Percentiles rank a stretch among this genome's conserved stretches.
phyloP scores from a whole-genome alignment of 2,113 vertebrate species.

The Ascaphus truei region DNA sequence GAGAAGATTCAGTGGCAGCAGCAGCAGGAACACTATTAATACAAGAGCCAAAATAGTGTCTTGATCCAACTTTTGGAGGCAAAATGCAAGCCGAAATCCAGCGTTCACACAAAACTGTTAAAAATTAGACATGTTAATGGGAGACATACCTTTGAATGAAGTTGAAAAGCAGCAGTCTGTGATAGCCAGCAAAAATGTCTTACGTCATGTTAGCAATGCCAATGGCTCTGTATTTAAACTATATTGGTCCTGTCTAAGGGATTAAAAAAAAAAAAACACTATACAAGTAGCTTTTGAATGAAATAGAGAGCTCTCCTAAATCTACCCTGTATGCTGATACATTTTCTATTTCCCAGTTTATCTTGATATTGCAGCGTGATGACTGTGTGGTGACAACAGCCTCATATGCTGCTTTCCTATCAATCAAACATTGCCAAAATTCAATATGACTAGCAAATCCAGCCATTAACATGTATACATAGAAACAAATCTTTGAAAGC shows the following conservation, averaged over 20 bases:
- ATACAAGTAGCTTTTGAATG: neutral
- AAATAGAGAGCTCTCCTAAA: neutral
- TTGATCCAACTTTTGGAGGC: neutral
- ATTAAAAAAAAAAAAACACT: too few species aligned
- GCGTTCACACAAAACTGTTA: neutral
- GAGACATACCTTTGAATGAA: neutral
- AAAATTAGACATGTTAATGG: neutral
- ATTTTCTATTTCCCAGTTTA: neutral
- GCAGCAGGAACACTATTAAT: neutral
- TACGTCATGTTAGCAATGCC: neutral
- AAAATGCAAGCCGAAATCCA: neutral
- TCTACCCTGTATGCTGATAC: neutral
- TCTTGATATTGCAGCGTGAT: too few species aligned
- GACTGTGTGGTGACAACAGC: too few species aligned
- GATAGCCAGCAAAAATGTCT: neutral
- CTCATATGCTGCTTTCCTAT: too few species aligned
- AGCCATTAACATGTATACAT: too few species aligned
- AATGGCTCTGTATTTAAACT: neutral
- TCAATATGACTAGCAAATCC: too few species aligned
- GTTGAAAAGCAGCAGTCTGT: neutral
- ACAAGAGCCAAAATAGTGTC: neutral
- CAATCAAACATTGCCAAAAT: too few species aligned
- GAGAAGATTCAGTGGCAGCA: neutral
- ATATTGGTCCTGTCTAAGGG: neutral
- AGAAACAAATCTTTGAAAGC: too few species aligned